Conservation (phyloP, 2,113 vertebrate species). For the Acrocephalus kingi region DNA sequence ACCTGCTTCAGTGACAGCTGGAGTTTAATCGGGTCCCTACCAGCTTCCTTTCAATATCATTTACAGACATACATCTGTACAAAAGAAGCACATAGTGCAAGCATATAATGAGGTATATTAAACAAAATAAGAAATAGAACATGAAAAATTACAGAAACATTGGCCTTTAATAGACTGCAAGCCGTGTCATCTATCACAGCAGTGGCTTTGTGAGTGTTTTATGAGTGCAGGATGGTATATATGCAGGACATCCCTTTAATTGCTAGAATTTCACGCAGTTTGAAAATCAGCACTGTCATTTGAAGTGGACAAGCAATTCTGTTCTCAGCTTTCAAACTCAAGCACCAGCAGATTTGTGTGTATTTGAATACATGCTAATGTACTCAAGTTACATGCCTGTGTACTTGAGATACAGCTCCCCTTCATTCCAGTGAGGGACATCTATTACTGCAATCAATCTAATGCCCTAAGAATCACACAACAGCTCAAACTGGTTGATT, state of each 20-base stretch:
- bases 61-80: not conserved
- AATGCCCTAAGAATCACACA: not conserved
- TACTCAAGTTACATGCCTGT: not conserved
- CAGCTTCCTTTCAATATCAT: slow-evolving; percentile 5
- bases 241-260: not conserved
- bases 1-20: not conserved
- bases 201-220: not conserved
- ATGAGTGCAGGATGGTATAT: not conserved
- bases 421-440: not conserved
- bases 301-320: not conserved
- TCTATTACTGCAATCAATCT: not conserved
- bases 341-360: not conserved
- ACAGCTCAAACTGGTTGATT: not conserved
- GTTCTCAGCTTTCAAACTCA: not conserved
- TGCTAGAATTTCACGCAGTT: not conserved
- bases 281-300: not conserved
- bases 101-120: slow-evolving; percentile 25
- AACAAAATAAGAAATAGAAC: slow-evolving; percentile 7
- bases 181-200: not conserved
- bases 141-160: slow-evolving; percentile 9
- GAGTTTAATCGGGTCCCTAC: not conserved
- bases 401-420: not conserved
- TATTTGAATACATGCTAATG: not conserved
- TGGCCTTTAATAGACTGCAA: not conserved
- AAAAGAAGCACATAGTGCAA: not conserved